Evolutionary conservation across 2,888 invertebrate species (phyloP), one percentile per base, ranked within the genome.

Genomic region (Chrysodeixis includens): DNA sequence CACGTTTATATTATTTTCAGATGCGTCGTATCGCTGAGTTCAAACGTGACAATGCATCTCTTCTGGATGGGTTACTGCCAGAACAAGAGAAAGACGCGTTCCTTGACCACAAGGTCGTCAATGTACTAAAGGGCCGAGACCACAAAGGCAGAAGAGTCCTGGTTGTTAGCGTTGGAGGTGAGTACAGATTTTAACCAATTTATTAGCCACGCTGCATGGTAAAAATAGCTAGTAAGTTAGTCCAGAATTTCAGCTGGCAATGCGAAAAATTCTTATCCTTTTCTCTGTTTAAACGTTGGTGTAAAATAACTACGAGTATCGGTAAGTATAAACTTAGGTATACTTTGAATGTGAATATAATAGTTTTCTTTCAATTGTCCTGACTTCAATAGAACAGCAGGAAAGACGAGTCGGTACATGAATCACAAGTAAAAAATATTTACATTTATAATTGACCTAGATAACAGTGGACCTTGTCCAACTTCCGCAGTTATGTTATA

Each of bases 21-120:
- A 97, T 98, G 97, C 97, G 97, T 86, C 96, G 97, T 67, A 95
- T 96, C 58, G 97, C 97, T 1, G 96, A 96, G 70, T 98, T 98
- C 90, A 97, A 96, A 85, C 96, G 96, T 55, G 97, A 97, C 75
- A 95, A 98, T 85, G 96, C 96, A 1, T 86, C 93, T 0, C 88
- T 97, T 0, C 88, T 98, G 49, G 95, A 96, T 57, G 96, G 97
- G 44, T 88, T 98, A 61, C 86, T 96, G 83, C 97, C 98, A 0
- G 95, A 95, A 20, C 96, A 97, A 56, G 97, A 98, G 84, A 96
- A 96, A 85, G 93, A 93, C 0, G 96, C 97, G 8, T 96, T 98
- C 84, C 90, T 96, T n/a, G 96, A 97, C 26, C 96, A 97, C 87
- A 96, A 97, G 77, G 96, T 97, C 0, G 97, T 97, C 8, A 98